Percentiles rank a stretch among this genome's conserved stretches.
Evolutionary conservation across 2,113 vertebrate species (phyloP).

Genomic region (Oncorhynchus nerka): DNA sequence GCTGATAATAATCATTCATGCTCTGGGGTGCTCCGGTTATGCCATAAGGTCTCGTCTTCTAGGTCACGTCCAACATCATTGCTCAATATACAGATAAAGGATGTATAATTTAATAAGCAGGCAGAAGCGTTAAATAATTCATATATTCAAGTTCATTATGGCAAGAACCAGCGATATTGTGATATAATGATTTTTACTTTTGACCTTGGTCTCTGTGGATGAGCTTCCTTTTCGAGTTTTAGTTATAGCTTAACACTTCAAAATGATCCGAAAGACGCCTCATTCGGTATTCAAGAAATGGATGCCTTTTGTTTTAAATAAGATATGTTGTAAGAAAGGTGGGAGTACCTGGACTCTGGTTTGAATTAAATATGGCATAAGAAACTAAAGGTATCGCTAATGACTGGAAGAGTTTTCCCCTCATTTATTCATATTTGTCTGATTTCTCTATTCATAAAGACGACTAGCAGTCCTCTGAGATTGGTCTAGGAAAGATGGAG

Average conservation of each 20-base stretch:
- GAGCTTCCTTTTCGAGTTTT: constrained; percentile 67
- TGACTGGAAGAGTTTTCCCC: constrained; percentile 44
- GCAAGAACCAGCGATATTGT: constrained; percentile 62
- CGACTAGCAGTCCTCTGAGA: constrained; percentile 30
- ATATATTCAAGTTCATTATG: constrained; percentile 86
- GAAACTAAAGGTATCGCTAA: constrained; percentile 29
- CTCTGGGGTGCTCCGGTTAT: no score
- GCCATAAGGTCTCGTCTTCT: no score
- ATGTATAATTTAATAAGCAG: no score
- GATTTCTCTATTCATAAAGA: constrained; percentile 58
- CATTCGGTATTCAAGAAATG: constrained; percentile 62
- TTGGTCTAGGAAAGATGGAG: constrained; percentile 20
- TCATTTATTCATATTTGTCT: constrained; percentile 17
- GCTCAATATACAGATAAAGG: no score
- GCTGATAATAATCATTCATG: no score
- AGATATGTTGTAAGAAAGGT: constrained; percentile 54
- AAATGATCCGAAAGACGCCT: constrained; percentile 55
- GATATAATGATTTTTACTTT: constrained; percentile 66
- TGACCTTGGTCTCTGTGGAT: constrained; percentile 67
- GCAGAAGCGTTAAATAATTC: constrained; percentile 79
- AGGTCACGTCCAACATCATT: no score
- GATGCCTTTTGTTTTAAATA: constrained; percentile 63
- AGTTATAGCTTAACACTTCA: constrained; percentile 62
- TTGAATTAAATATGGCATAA: constrained; percentile 63
- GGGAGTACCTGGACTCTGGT: constrained; percentile 46